phyloP scores from a whole-genome alignment of 2,888 invertebrate species.

The Uloborus plumipes region DNA sequence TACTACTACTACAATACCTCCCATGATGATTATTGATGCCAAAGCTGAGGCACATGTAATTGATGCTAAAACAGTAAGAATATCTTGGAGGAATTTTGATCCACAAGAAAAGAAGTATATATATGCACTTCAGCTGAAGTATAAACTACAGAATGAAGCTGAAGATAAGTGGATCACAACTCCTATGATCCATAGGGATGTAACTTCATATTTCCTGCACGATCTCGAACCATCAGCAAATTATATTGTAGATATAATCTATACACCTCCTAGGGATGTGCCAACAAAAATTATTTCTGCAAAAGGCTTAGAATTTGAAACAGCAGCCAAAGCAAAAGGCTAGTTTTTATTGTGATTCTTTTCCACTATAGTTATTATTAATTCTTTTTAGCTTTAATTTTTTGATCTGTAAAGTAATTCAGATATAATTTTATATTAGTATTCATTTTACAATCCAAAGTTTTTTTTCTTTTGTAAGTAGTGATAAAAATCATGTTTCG shows the following conservation, averaged over 20 bases:
- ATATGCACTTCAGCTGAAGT: constrained; percentile 89
- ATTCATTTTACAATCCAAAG: no score
- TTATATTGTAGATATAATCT: constrained; percentile 86
- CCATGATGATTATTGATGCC: constrained; percentile 80
- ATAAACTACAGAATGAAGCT: constrained; percentile 81
- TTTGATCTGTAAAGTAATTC: no score
- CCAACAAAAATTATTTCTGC: constrained; percentile 83
- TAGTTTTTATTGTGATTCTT: constrained; percentile 67
- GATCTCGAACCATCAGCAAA: constrained; percentile 83
- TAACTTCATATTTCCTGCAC: constrained; percentile 82
- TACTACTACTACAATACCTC: constrained; percentile 75
- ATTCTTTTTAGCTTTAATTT: no score
- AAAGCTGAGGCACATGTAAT: constrained; percentile 81
- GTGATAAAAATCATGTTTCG: no score
- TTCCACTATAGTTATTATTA: not conserved
- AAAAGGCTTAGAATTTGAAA: constrained; percentile 79
- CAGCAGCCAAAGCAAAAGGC: constrained; percentile 78
- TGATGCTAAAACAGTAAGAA: constrained; percentile 78
- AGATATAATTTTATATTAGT: no score
- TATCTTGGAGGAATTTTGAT: constrained; percentile 86
- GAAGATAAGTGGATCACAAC: constrained; percentile 84
- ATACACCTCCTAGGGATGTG: constrained; percentile 86
- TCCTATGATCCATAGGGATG: constrained; percentile 85
- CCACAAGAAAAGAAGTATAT: constrained; percentile 86
- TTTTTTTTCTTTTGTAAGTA: no score